Percentiles rank a stretch among this genome's conserved stretches.
Evolutionary conservation across 2,888 invertebrate genomes (phyloP).

Genomic region (Lithodes maja): DNA sequence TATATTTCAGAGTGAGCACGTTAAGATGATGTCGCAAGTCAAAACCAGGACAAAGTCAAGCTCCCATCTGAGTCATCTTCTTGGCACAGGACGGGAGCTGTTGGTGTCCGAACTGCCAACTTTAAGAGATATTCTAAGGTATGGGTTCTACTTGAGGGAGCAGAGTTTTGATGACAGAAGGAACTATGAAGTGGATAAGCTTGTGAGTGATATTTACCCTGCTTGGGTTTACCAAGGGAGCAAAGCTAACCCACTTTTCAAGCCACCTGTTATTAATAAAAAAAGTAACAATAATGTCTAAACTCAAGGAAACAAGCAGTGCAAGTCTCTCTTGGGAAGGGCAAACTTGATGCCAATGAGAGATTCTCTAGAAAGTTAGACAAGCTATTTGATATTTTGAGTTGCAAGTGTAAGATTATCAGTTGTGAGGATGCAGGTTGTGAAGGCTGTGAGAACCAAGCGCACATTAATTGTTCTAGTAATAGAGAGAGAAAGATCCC

Average conservation of each 20-base stretch:
- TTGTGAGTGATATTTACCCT: constrained; percentile 30
- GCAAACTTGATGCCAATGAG: constrained; percentile 18
- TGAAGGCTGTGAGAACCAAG: constrained; percentile 29
- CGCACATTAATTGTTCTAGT: constrained; percentile 44
- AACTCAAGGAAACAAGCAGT: constrained; percentile 39
- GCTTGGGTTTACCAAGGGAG: constrained; percentile 36
- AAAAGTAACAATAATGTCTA: constrained; percentile 29
- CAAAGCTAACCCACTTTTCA: constrained; percentile 57
- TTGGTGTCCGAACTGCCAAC: constrained; percentile 45
- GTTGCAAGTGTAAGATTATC: constrained; percentile 30
- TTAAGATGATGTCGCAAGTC: too few species aligned
- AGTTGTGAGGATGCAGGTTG: constrained; percentile 31
- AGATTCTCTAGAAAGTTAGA: constrained; percentile 32
- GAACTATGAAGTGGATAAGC: constrained; percentile 45
- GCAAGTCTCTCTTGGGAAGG: constrained; percentile 38
- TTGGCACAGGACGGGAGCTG: constrained; percentile 35
- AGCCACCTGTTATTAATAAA: constrained; percentile 48
- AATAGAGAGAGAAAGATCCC: constrained; percentile 32
- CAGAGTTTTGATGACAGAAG: constrained; percentile 44
- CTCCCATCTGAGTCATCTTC: constrained; percentile 31
- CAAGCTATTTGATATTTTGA: constrained; percentile 47
- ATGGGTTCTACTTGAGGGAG: constrained; percentile 44
- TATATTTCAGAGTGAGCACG: too few species aligned
- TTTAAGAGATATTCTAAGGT: constrained; percentile 44
- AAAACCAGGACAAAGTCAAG: neutral